Evolutionary conservation across 1,140 invertebrate species (phyloP), one percentile per base, ranked within the genome.

Genomic region (Drosophila prosaltans): DNA sequence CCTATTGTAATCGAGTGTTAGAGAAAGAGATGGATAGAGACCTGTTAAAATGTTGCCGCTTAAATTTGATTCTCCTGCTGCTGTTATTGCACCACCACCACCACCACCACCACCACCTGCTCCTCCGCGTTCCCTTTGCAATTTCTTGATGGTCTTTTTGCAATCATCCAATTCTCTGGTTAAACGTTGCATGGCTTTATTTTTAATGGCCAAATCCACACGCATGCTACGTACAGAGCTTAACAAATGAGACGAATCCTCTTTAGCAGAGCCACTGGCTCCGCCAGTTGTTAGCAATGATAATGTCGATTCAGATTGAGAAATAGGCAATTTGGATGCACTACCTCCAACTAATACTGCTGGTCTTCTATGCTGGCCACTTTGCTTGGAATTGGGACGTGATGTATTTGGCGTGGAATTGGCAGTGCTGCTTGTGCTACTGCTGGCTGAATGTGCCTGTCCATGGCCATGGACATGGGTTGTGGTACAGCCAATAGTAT

Each of bases 141-240:
- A 88, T 83, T 95, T 95, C 64, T 94, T 92, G 81, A 96, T 96
- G 24, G 95, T 96, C 81, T 96, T 96, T 74, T 94, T 95, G 21
- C 95, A 82, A 51, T 97, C 96, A 21, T 96, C 95, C 28, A 95
- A 93, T 76, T 97, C 96, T 66, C 95, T 95, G 9, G 94, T 95
- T 1, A 97, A 90, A 66, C 95, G 95, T 26, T 93, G 91, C 43
- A 96, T 93, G 1, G 94, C 93, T 72, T 96, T 95, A 65, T 97
- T 96, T 81, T 96, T 96, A 39, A 94, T 94, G 6, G 94, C 93
- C 43, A 97, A 74, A 85, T 97, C 96, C 0, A 95, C 88, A 84
- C 96, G 95, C 71, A 97, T 92, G 1, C 96, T 96, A 59, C 96
- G 94, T 81, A 97, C 96, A 0, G 96, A 96, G 0, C 96, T 96